Evolutionary conservation across 2,797 vertebrate genomes (phyloP).

Genomic region (Denticeps clupeoides): DNA sequence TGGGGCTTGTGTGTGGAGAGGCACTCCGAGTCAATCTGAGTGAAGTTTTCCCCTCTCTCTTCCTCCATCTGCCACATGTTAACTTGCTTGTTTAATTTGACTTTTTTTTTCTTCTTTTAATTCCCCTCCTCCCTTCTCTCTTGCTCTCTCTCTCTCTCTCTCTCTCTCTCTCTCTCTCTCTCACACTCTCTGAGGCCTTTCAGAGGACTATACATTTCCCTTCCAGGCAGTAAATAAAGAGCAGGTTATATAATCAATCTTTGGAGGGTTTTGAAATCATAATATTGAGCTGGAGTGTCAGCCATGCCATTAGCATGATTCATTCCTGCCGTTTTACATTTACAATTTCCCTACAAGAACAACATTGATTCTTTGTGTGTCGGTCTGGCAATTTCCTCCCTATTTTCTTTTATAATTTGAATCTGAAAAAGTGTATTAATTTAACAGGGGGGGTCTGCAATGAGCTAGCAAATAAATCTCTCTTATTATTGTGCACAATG

Average conservation of each 20-base stretch:
- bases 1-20: slow-evolving; percentile 14
- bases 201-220: slow-evolving; percentile 40
- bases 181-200: slow-evolving; percentile 30
- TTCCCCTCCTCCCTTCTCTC: slow-evolving; percentile 9
- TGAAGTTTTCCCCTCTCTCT: neutral
- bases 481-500: slow-evolving; percentile 63
- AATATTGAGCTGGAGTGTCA: slow-evolving; percentile 73
- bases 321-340: slow-evolving; percentile 69
- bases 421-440: slow-evolving; percentile 65
- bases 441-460: slow-evolving; percentile 48
- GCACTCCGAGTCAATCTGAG: slow-evolving; percentile 20
- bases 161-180: slow-evolving; percentile 26
- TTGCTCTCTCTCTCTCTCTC: slow-evolving; percentile 1
- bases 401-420: slow-evolving; percentile 66
- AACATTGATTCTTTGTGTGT: slow-evolving; percentile 54
- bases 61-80: neutral
- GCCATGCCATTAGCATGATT: slow-evolving; percentile 70
- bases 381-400: slow-evolving; percentile 57
- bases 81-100: neutral
- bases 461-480: slow-evolving; percentile 64
- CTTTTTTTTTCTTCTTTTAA: neutral
- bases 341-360: slow-evolving; percentile 65
- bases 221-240: slow-evolving; percentile 61
- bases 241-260: slow-evolving; percentile 69
- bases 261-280: slow-evolving; percentile 61